Base-by-base conservation (phyloP, 2,888 invertebrate genomes). In the Coremacera marginata region DNA sequence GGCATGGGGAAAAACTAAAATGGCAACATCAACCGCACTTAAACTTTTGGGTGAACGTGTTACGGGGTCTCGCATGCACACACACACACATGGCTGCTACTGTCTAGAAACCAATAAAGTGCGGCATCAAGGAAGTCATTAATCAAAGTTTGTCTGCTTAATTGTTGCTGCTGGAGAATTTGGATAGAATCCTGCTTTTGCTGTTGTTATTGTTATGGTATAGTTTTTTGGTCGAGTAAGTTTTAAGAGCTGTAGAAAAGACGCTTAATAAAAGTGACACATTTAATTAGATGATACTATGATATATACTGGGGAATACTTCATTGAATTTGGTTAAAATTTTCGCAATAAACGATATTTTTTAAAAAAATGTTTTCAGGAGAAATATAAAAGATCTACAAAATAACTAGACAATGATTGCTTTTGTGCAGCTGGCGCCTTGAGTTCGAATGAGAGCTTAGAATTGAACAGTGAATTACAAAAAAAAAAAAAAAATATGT, bases 61-160 rank as follows among this genome's bases (percentile, higher is more conserved):
- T 44, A 67, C 55, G 25, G 25, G 72, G 72, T 31, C 19, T 31
- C 67, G 16, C 37, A 67, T 16, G 25, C 25, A 27, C 52, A 70
- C 52, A 16, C 52, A 31, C 27, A 63, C 63, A 62, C 84, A 85
- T 83, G 85, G 81, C 84, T 84, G 84, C 84, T 85, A 85, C 84
- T 34, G 27, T 70, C 70, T 22, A 75, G 14, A 63, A 57, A 70
- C 52, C 52, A 76, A 71, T 77, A 76, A 80, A 80, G 74, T 82
- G 82, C 83, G 81, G 83, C 81, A 80, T 81, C 81, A 83, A 83
- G 86, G 86, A 86, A 86, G 84, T 82, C 84, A 84, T 86, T 86
- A 85, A 85, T 86, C 86, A 86, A 86, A 84, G 84, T 85, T 84
- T 86, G 83, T 82, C 31, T 83, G 84, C 84, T 86, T 86, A 85